phyloP scores from a whole-genome alignment of 1,140 invertebrate genomes.

The Ericerus pela region DNA sequence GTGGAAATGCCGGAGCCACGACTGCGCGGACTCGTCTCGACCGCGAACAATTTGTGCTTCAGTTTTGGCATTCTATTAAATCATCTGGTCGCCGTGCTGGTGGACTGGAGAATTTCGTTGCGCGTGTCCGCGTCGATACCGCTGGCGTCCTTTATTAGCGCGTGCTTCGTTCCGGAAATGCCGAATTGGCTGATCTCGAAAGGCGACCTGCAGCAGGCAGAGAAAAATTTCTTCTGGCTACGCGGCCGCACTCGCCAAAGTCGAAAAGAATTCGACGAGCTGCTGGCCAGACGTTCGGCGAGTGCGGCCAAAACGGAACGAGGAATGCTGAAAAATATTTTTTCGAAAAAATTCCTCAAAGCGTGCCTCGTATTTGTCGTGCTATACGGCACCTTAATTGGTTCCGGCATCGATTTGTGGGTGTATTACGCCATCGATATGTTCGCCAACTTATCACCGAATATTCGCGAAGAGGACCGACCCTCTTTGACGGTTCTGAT shows the following conservation, averaged over 20 bases:
- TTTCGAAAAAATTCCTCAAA: not conserved
- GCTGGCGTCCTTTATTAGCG: not conserved
- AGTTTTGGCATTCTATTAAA: not conserved
- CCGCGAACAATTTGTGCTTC: not conserved
- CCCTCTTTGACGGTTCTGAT: too few relatives aligned
- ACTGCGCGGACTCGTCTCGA: not conserved
- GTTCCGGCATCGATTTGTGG: not conserved
- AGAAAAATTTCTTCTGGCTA: not conserved
- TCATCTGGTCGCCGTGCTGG: not conserved
- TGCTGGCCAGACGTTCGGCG: too few relatives aligned
- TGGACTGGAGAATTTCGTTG: not conserved
- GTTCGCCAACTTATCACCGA: not conserved
- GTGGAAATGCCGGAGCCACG: not conserved
- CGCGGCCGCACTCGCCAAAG: not conserved
- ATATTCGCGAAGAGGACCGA: too few relatives aligned
- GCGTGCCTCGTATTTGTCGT: not conserved
- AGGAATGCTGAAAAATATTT: too few relatives aligned
- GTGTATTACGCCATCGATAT: not conserved
- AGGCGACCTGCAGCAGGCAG: not conserved
- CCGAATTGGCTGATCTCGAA: not conserved
- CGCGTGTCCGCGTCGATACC: not conserved
- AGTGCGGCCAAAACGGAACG: too few relatives aligned
- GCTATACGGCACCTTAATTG: not conserved
- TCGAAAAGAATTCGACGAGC: too few relatives aligned
- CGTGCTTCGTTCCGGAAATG: not conserved